Evolutionary conservation across 1,140 invertebrate genomes (phyloP).

Genomic region (Neodiprion virginianus): DNA sequence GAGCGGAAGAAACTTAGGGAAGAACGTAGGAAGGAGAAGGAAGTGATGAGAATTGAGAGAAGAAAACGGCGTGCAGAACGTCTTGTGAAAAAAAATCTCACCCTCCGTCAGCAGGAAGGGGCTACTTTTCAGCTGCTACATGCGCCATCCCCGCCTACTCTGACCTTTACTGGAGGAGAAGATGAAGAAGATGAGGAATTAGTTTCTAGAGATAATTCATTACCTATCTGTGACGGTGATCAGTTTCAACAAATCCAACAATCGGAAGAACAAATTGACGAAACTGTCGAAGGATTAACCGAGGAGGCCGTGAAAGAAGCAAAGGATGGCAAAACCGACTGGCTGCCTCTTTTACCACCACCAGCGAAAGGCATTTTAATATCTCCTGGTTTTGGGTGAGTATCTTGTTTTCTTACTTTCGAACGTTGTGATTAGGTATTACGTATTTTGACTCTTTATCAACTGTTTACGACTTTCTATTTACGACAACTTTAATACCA

Average conservation of each 20-base stretch:
- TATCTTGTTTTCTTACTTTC: constrained; percentile 25
- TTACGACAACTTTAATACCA: too few relatives aligned
- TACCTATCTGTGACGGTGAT: constrained; percentile 28
- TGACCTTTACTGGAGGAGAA: background rate
- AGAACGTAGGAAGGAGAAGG: constrained; percentile 45
- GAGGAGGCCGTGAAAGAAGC: constrained; percentile 39
- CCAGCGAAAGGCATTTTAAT: constrained; percentile 63
- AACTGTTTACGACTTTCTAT: too few relatives aligned
- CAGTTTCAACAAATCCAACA: background rate
- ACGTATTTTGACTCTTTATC: constrained; percentile 13
- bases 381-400: constrained; percentile 58
- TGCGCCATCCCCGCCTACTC: background rate
- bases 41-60: constrained; percentile 42
- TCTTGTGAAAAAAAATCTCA: constrained; percentile 39
- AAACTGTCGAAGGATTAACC: constrained; percentile 26
- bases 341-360: constrained; percentile 40
- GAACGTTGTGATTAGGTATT: constrained; percentile 15
- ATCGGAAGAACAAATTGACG: constrained; percentile 12
- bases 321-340: constrained; percentile 34
- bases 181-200: constrained; percentile 37
- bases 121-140: background rate
- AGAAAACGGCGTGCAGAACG: constrained; percentile 46
- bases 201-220: background rate
- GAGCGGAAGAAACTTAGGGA: constrained; percentile 54
- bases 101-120: background rate